Evolutionary conservation across 1,140 invertebrate species (phyloP).

Genomic region (Whitmania pigra): DNA sequence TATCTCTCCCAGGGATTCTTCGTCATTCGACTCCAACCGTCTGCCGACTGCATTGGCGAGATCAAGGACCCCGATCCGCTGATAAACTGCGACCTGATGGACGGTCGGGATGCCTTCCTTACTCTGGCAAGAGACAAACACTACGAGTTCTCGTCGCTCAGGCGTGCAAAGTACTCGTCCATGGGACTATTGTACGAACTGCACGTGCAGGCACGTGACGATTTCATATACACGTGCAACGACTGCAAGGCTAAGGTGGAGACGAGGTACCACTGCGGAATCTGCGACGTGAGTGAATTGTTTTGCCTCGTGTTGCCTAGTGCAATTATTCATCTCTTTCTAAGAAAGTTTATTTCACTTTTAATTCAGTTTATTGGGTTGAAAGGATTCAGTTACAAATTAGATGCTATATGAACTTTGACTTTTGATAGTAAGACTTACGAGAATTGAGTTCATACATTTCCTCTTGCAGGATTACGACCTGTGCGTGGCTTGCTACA

Average conservation of each 20-base stretch:
- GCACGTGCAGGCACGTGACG: conserved; percentile 64
- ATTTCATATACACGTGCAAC: conserved; percentile 93
- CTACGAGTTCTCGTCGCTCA: conserved; percentile 92
- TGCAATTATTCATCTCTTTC: not conserved
- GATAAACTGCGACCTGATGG: conserved; percentile 95
- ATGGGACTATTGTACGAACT: conserved; percentile 95
- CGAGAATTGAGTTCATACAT: too few species aligned
- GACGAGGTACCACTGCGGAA: conserved; percentile 87
- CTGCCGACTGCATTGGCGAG: conserved; percentile 78
- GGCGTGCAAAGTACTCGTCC: conserved; percentile 87
- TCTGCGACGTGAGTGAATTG: conserved; percentile 60
- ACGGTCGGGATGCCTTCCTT: conserved; percentile 94
- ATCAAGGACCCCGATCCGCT: conserved; percentile 77
- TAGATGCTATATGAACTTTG: too few species aligned
- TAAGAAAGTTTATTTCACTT: too few species aligned
- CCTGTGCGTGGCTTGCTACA: conserved; percentile 84
- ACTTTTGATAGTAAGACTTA: too few species aligned
- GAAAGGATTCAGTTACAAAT: too few species aligned
- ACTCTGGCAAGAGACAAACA: conserved; percentile 96
- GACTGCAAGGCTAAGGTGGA: conserved; percentile 88
- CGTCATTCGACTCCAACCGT: conserved; percentile 84
- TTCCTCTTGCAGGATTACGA: conserved; percentile 54
- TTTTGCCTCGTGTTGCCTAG: not conserved
- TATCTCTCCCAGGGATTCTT: conserved; percentile 61
- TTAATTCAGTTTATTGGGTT: too few species aligned